phyloP scores from a whole-genome alignment of 2,113 vertebrate species.

The Pholis gunnellus region DNA sequence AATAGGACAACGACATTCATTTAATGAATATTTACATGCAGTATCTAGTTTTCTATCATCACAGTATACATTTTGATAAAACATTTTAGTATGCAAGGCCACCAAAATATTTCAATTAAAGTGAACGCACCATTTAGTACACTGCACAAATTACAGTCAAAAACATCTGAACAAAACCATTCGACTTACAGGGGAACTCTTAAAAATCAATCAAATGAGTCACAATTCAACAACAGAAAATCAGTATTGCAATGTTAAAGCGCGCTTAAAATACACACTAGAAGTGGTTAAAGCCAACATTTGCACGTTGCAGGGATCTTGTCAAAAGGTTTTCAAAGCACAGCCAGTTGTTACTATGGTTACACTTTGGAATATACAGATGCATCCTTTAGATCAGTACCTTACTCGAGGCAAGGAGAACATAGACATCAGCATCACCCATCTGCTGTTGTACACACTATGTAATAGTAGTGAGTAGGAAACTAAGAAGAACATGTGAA shows the following conservation, averaged over 20 bases:
- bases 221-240: conserved; percentile 1
- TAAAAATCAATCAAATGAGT: neutral
- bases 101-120: neutral
- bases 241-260: neutral
- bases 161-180: neutral
- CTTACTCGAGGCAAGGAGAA: neutral
- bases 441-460: neutral
- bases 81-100: neutral
- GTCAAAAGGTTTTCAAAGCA: conserved; percentile 5
- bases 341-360: neutral
- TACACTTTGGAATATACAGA: neutral
- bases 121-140: neutral
- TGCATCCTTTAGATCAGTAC: neutral
- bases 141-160: neutral
- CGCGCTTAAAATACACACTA: neutral
- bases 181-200: neutral
- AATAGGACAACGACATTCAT: conserved; percentile 13
- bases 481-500: neutral
- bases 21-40: conserved; percentile 34
- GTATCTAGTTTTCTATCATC: neutral
- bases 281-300: neutral
- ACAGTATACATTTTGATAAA: conserved; percentile 25
- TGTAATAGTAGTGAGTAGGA: neutral
- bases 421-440: neutral
- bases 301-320: conserved; percentile 7